Base-by-base conservation (phyloP, 64 coral and sea anemone genomes). In the Montipora efflorescens region DNA sequence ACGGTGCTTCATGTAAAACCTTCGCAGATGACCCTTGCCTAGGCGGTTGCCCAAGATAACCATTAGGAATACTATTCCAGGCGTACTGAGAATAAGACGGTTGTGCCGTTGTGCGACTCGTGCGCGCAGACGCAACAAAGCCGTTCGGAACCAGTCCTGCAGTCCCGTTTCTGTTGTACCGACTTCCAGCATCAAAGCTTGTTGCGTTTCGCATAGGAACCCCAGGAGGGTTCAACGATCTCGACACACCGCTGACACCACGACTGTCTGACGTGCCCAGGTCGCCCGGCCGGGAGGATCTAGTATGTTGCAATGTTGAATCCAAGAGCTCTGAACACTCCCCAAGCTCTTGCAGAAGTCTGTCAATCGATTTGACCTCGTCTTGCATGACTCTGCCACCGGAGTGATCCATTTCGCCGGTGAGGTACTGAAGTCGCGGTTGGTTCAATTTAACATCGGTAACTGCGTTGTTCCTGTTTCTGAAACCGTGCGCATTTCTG, bases 311-410 rank as follows among this genome's bases (percentile, higher is more conserved):
- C 48, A 93, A 47, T 18, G 91, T 93, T 79, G 64, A 64, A 76
- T 93, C 91, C 5, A 93, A 53, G 0, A 93, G 71, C 5, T 93
- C 91, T 25, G 91, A 93, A 43, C 91, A 93, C 5, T 87, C 83
- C 11, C 91, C 91, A 25, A 93, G 83, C 83, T 93, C 91, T 36
- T 80, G 49, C 8, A 93, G 48, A 79, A 93, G 91, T 72, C 55
- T 87, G 49, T 93, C 91, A 49, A 93, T 87, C 18, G 91, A 87
- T 87, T 93, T 84, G n/a, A 93, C 62, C 18, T 93, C 81, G 19
- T 66, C 46, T 18, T 69, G 20, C 28, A 47, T 3, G 14, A 66
- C 59, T 6, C 46, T 59, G 11, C 53, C 44, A 46, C 59, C 20
- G 0, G 62, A 47, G 7, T 48, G 13, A 13, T 84, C 22, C 81